phyloP scores from a whole-genome alignment of 2,113 vertebrate species.

The Paratilapia polleni region DNA sequence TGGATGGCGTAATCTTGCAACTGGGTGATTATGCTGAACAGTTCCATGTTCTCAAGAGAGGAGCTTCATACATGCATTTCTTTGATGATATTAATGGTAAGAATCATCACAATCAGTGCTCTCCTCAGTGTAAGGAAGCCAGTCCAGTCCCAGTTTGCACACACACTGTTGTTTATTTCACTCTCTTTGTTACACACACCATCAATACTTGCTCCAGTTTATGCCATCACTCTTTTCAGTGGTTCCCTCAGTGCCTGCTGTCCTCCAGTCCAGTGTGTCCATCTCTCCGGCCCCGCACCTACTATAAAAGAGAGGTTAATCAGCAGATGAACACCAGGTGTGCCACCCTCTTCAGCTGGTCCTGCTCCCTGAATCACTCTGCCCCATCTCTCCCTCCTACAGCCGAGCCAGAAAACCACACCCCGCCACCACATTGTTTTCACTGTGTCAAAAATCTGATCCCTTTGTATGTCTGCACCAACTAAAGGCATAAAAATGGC shows the following conservation, averaged over 20 bases:
- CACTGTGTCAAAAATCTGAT: neutral
- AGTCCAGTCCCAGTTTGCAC: neutral
- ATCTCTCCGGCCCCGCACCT: too few species aligned
- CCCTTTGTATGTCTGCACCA: neutral
- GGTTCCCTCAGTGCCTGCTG: neutral
- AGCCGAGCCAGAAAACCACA: neutral
- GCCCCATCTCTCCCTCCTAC: neutral
- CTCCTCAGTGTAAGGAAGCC: neutral
- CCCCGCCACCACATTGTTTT: neutral
- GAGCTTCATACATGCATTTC: too few species aligned
- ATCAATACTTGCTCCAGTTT: accelerated
- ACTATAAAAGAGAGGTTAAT: neutral
- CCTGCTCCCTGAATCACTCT: neutral
- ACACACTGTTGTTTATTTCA: neutral
- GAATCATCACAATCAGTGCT: too few species aligned
- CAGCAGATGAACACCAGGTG: neutral
- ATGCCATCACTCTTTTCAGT: neutral
- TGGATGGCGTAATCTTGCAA: neutral
- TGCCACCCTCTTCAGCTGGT: neutral
- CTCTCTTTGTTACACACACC: neutral
- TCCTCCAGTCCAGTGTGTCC: too few species aligned
- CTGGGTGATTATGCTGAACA: neutral
- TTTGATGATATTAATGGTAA: too few species aligned
- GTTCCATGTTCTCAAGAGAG: too few species aligned
- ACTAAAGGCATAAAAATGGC: neutral